Evolutionary conservation across 2,113 vertebrate species (phyloP).

Genomic region (Mormoops blainvillei): DNA sequence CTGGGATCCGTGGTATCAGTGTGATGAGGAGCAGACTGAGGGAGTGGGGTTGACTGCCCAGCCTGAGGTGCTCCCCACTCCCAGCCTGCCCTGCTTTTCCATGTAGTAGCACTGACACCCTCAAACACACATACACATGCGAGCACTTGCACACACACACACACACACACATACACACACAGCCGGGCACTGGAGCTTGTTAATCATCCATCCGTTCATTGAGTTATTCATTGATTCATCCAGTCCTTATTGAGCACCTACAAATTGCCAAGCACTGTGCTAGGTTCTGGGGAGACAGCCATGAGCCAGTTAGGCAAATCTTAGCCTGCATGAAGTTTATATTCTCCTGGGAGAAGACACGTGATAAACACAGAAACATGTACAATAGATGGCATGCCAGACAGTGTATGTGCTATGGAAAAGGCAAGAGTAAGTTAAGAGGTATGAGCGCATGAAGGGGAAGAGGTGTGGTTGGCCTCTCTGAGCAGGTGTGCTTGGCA

Average conservation of each 20-base stretch:
- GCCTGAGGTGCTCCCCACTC: no score
- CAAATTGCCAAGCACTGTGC: background rate
- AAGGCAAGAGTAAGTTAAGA: background rate
- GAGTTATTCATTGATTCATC: background rate
- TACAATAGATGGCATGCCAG: no score
- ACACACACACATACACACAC: background rate
- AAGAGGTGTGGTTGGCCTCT: background rate
- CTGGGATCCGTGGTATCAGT: background rate
- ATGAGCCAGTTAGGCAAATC: background rate
- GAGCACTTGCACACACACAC: no score
- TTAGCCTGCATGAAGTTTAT: background rate
- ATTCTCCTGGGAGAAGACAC: background rate
- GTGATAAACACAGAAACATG: background rate
- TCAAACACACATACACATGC: background rate
- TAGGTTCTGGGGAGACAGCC: background rate
- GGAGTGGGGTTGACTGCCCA: no score
- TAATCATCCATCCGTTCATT: background rate
- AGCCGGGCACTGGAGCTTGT: background rate
- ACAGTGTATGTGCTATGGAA: rapidly evolving
- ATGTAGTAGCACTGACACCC: background rate
- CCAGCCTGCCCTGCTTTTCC: background rate
- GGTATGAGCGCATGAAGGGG: background rate
- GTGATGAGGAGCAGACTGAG: background rate
- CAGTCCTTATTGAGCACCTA: background rate
- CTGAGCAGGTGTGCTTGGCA: background rate